Evolutionary conservation across 2,797 vertebrate genomes (phyloP), one percentile per base, ranked within the genome.

Genomic region (Columba guinea): DNA sequence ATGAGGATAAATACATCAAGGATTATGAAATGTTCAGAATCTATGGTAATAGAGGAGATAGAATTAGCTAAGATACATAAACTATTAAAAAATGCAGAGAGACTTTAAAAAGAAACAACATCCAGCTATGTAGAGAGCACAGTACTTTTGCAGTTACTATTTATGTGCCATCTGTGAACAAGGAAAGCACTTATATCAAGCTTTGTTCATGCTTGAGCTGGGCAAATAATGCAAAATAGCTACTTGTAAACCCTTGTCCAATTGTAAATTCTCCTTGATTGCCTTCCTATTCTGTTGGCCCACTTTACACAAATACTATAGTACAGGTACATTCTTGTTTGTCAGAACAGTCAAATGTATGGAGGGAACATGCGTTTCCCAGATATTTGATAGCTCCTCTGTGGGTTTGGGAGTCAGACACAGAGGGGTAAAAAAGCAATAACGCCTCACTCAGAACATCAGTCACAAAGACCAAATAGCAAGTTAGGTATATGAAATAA

Each of bases 181-280:
- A 56, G n/a, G 22, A 73, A 86, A 90, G 67, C 74, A 89, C 62
- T 95, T 89, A 95, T 89, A 92, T 87, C 81, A 70, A 70, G 86
- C 20, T 93, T 85, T 77, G 87, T 71, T 87, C 90, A 60, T 0
- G 5, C 13, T 26, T 53, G 35, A 89, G 74, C 52, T 77, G 26
- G 84, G 60, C 55, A 90, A 96, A 93, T 79, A 95, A 94, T n/a
- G 39, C 28, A 15, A 74, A 96, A 79, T 7, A 87, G n/a, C 44
- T 94, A 64, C 78, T 82, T 84, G 35, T 41, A 76, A 92, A 67
- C 84, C 30, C 28, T 53, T 41, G 44, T 67, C 75, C 60, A 92
- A 87, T 90, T n/a, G 55, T 82, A 94, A 95, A 53, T 76, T 90
- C 84, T 89, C 78, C 41, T 77, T 64, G 34, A 87, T 74, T 90